Conservation (phyloP, 2,113 vertebrate species). For the Potamarius usumacintae region DNA sequence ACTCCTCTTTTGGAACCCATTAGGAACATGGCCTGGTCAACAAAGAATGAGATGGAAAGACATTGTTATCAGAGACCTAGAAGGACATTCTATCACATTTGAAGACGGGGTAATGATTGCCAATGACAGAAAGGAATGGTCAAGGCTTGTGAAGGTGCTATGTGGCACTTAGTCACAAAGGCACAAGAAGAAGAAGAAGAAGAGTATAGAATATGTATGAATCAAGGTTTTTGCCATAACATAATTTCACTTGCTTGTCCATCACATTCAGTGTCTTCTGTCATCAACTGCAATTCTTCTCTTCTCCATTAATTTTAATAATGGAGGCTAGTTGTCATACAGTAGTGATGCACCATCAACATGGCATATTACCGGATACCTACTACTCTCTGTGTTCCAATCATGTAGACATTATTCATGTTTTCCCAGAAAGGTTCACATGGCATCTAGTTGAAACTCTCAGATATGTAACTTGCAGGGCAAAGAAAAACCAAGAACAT, state of each 20-base stretch:
- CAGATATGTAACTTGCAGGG: not conserved
- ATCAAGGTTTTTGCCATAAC: slow-evolving; percentile 14
- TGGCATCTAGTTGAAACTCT: not conserved
- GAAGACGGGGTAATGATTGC: too few species aligned
- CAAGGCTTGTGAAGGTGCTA: too few species aligned
- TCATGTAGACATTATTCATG: slow-evolving; percentile 5
- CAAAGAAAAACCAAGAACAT: not conserved
- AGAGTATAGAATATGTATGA: slow-evolving; percentile 5
- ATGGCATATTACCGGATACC: not conserved
- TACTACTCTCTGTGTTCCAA: not conserved
- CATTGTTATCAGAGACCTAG: too few species aligned
- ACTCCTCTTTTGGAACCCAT: too few species aligned
- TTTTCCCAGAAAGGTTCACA: not conserved
- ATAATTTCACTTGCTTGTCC: not conserved
- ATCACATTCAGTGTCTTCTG: not conserved
- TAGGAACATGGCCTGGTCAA: too few species aligned
- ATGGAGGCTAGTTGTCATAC: not conserved
- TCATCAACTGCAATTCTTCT: not conserved
- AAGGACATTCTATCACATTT: too few species aligned
- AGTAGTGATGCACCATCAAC: not conserved
- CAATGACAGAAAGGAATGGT: too few species aligned
- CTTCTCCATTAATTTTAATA: not conserved
- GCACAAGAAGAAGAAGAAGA: too few species aligned
- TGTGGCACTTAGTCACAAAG: too few species aligned
- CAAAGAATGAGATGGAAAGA: too few species aligned